Evolutionary conservation across 2,113 vertebrate species (phyloP), one percentile per base, ranked within the genome.

Genomic region (Hemiscyllium ocellatum): DNA sequence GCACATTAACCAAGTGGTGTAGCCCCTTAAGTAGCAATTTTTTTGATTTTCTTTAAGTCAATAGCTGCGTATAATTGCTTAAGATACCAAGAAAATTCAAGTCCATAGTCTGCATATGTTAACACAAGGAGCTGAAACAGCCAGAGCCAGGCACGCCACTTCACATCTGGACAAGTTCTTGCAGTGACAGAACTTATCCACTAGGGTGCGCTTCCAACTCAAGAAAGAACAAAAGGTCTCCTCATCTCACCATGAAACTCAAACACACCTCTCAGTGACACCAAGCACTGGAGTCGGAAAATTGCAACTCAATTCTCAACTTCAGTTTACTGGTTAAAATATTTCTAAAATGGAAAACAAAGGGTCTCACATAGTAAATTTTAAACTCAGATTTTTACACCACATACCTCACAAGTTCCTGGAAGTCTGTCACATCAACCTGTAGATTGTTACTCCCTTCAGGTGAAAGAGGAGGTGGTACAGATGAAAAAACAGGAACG

Each of bases 391-490:
- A 72, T 19, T 70, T 90, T 72, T 70, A 29, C 94, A 5, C 37
- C 42, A 76, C 94, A 70, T 95, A 95, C 94, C 94, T 95, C 47
- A 29, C 42, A 33, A 33, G 68, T 52, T 33, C 69, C 50, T 95
- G 94, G 42, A 95, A 68, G 26, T 29, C 94, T 95, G 68, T 72
- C 65, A 47, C 13, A 95, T 72, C 94, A 50, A 66, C 5, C 69
- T 50, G 26, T 26, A 47, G 37, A 6, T 95, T 50, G 69, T 19
- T n/a, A 17, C n/a, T 37, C 17, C 68, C 68, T 95, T 72, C 94
- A 72, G 24, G 66, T 70, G 47, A 95, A 50, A 72, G 68, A 50
- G 65, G n/a, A 70, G 69, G 69, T 72, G 68, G 47, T 52, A 17
- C 68, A 95, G 24, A 72, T 29, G 68, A 24, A 72, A 70, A 47